These are phyloP conservation scores for Anseranas semipalmata DNA, from an alignment of 2,113 vertebrate genomes.

Conservation along the genomic window DNA sequence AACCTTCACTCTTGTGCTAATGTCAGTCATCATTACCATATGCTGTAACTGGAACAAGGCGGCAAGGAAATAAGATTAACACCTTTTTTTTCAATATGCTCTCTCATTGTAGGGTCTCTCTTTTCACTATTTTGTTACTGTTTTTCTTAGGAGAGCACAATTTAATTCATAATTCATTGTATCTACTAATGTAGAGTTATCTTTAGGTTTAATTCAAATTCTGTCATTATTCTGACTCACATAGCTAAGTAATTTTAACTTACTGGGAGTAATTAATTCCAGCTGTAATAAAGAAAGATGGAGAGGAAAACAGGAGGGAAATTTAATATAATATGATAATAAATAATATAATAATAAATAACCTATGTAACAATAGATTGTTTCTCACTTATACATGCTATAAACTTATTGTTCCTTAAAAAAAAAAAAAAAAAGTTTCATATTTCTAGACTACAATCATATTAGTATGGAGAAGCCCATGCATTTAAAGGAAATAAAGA, in stretches of 20 bases:
- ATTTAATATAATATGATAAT: not conserved
- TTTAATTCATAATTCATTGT: not conserved
- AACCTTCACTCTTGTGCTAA: not conserved
- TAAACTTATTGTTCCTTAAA: not conserved
- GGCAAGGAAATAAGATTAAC: not conserved
- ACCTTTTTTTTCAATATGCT: not conserved
- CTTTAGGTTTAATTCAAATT: not conserved
- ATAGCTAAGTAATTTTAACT: not conserved
- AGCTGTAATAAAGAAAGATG: not conserved
- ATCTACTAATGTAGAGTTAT: not conserved
- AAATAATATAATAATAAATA: not conserved
- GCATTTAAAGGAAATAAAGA: not conserved
- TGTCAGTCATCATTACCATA: not conserved
- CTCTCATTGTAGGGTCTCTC: not conserved
- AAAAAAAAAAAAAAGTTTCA: not conserved
- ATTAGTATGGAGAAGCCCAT: not conserved
- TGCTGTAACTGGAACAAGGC: not conserved
- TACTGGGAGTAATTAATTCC: not conserved
- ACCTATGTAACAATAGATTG: rapidly evolving
- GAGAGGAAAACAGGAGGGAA: not conserved
- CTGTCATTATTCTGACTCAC: not conserved
- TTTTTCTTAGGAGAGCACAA: not conserved
- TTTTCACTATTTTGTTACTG: not conserved
- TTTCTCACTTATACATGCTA: not conserved
- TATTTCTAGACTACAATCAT: not conserved